Percentiles rank a stretch among this genome's conserved stretches.
phyloP scores from a whole-genome alignment of 2,888 invertebrate species.

The Drosophila paracracens region DNA sequence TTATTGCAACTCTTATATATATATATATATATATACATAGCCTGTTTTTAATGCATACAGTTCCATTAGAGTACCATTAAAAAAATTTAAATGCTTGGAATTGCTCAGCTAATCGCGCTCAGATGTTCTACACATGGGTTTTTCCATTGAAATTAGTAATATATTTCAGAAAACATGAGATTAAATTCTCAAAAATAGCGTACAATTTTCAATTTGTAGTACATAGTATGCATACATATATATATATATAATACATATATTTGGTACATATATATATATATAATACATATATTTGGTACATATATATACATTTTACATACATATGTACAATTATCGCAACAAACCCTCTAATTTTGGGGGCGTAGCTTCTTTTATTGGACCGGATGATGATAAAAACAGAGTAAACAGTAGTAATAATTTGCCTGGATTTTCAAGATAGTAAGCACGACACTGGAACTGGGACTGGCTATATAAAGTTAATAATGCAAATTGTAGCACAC shows the following conservation, averaged over 20 bases:
- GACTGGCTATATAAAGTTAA: conserved; percentile 26
- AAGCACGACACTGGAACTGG: conserved; percentile 8
- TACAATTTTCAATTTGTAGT: conserved; percentile 42
- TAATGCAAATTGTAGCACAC: conserved; percentile 33
- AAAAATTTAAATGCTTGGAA: conserved; percentile 3
- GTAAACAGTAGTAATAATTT: conserved; percentile 25
- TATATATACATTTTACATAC: conserved; percentile 3
- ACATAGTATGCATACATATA: not conserved
- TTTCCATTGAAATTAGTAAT: conserved; percentile 25
- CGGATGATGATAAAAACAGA: conserved; percentile 24
- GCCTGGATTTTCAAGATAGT: conserved; percentile 37
- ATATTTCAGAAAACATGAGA: conserved; percentile 34
- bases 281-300: not conserved
- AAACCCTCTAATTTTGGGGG: conserved; percentile 52
- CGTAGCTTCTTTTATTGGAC: conserved; percentile 30
- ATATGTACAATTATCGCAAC: conserved; percentile 40
- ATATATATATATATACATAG: not conserved
- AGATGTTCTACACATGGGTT: conserved; percentile 61
- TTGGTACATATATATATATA: conserved; percentile 1
- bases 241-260: conserved; percentile 6
- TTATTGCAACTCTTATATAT: conserved; percentile 9
- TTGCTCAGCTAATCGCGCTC: conserved; percentile 16
- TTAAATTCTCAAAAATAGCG: conserved; percentile 18
- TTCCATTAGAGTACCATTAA: conserved; percentile 28
- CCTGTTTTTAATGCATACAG: conserved; percentile 12